Evolutionary conservation across 2,888 invertebrate species (phyloP).

Genomic region (Lysandra bellargus): DNA sequence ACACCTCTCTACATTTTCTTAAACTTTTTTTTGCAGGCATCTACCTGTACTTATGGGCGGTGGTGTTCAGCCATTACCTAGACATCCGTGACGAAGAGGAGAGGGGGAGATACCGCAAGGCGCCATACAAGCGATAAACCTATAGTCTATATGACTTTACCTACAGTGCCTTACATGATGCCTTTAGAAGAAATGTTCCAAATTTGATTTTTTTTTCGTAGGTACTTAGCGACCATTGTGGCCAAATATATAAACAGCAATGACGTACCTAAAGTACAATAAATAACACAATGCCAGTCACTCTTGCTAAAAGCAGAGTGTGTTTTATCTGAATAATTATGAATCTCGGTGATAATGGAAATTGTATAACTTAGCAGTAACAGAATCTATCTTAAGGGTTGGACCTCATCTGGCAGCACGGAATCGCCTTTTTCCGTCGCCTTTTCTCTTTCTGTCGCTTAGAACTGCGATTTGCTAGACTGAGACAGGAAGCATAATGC

Average conservation of each 20-base stretch:
- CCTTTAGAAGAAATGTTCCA: neutral
- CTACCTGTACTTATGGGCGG: conserved; percentile 90
- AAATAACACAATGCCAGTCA: neutral
- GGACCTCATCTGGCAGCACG: too few relatives aligned
- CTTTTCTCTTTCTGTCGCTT: too few relatives aligned
- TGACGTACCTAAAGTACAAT: neutral
- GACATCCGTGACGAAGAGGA: conserved; percentile 86
- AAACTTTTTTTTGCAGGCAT: conserved; percentile 78
- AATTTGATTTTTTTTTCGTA: neutral
- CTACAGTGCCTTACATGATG: conserved; percentile 6
- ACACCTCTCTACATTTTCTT: too few relatives aligned
- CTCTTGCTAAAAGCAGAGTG: neutral
- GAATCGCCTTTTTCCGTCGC: too few relatives aligned
- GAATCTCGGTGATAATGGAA: neutral
- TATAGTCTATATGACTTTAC: neutral
- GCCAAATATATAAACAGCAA: neutral
- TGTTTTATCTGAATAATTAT: neutral
- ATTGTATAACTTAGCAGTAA: neutral
- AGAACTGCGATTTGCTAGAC: too few relatives aligned
- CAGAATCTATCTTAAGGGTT: neutral
- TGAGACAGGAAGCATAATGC: too few relatives aligned
- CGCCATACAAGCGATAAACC: conserved; percentile 82
- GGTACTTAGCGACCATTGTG: neutral
- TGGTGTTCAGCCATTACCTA: conserved; percentile 90
- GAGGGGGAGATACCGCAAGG: conserved; percentile 86